Evolutionary conservation across 2,888 invertebrate genomes (phyloP), one percentile per base, ranked within the genome.

Genomic region (Apamea sordens): DNA sequence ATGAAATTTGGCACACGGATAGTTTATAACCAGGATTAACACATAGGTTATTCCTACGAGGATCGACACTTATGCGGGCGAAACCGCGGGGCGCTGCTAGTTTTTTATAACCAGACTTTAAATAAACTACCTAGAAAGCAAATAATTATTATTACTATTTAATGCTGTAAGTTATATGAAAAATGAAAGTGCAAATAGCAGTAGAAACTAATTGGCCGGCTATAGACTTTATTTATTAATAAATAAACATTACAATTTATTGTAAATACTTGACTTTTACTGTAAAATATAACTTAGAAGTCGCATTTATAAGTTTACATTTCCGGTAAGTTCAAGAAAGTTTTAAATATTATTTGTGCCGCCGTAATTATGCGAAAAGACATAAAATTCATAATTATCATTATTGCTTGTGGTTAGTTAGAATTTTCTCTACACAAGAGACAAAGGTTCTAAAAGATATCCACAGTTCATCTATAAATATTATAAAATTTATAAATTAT

Each of bases 351-450:
- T 69, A 69, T 59, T 53, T 53, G 15, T 72, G 15, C 10, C 18
- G 15, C 10, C 18, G 63, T 24, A 53, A 82, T 86, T 65, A 74
- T 44, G 13, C 8, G 28, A 53, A 86, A 63, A 64, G 8, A 64
- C 41, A 82, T 86, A 53, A 82, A 76, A 82, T 63, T 36, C 2
- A 76, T 64, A 61, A 72, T 76, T 10, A 83, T 59, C 64, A 61
- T 71, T 36, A 53, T 32, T 67, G 3, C 50, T 47, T 0, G 36
- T 50, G 21, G 18, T 2, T 61, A 36, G 47, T 56, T 21, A 69
- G 32, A 1, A 65, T 83, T 83, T 73, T 71, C 72, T 56, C 53
- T 67, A 13, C 15, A n/a, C n/a, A n/a, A n/a, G 21, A 53, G 61
- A 18, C 61, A 59, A 6, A 0, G 73, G 50, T 73, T 83, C 69